A percentile compares a stretch with the other conserved stretches of the same genome.
phyloP scores from a whole-genome alignment of 2,113 vertebrate genomes.

The Ailuropoda melanoleuca region DNA sequence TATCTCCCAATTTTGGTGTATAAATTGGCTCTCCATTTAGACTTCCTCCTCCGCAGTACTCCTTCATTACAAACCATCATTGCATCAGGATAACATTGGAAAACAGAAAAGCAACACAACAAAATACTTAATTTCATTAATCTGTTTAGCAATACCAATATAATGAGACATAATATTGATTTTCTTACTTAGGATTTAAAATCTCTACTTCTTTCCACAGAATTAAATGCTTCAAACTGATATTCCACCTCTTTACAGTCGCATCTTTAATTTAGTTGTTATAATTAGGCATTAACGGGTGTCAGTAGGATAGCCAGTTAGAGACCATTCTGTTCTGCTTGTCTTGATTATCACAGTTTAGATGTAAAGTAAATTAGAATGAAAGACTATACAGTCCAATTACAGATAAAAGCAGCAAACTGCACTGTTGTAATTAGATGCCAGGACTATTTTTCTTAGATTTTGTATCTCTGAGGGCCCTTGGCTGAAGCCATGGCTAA shows the following conservation, averaged over 20 bases:
- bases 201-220: conserved; percentile 92
- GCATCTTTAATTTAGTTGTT: conserved; percentile 99
- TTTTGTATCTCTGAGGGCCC: conserved; percentile 90
- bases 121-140: conserved; percentile 89
- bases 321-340: conserved; percentile 99
- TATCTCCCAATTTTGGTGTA: conserved; percentile 67
- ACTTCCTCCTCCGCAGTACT: conserved; percentile 74
- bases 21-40: conserved; percentile 80
- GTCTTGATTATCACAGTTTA: conserved; percentile 99
- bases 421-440: conserved; percentile 98
- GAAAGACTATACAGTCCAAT: conserved; percentile 99
- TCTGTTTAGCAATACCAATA: conserved; percentile 89
- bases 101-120: conserved; percentile 71
- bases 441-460: conserved; percentile 95
- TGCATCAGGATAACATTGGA: conserved; percentile 80
- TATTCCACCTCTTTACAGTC: conserved; percentile 91
- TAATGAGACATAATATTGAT: conserved; percentile 90
- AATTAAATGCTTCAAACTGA: conserved; percentile 95
- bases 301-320: conserved; percentile 98
- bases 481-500: conserved; percentile 83
- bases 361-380: conserved; percentile 99
- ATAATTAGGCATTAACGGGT: conserved; percentile 99
- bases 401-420: conserved; percentile 99
- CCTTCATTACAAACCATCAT: conserved; percentile 80
- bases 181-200: conserved; percentile 90